These are phyloP conservation scores for Drosophila leontia DNA, from an alignment of 1,140 invertebrate genomes.

Conservation along the genomic window DNA sequence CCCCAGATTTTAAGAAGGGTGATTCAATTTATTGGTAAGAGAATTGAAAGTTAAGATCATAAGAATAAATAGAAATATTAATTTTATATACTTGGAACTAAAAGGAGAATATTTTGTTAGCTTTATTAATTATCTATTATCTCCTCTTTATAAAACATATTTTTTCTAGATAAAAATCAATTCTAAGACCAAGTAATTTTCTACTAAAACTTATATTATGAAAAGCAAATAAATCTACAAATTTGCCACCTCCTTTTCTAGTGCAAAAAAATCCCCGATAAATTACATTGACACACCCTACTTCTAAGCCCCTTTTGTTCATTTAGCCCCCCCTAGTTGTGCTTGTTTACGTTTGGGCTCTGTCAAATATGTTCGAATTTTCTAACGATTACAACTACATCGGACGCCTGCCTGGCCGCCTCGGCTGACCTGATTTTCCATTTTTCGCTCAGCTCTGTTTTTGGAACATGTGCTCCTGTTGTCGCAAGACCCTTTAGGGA, in stretches of 20 bases:
- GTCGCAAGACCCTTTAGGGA: constrained; percentile 31
- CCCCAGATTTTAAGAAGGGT: constrained; percentile 14
- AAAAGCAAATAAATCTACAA: neutral
- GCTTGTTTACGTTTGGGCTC: constrained; percentile 78
- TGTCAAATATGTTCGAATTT: constrained; percentile 84
- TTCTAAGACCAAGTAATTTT: too few species aligned
- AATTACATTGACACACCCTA: constrained; percentile 13
- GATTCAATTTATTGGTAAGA: neutral
- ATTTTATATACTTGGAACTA: neutral
- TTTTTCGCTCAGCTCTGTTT: constrained; percentile 58
- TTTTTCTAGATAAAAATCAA: too few species aligned
- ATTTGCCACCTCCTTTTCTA: neutral
- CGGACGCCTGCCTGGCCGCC: constrained; percentile 21
- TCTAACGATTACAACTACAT: constrained; percentile 81
- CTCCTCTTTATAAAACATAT: too few species aligned
- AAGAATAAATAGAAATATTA: neutral
- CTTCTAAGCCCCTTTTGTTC: constrained; percentile 14
- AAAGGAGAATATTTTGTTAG: too few species aligned
- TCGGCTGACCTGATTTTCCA: constrained; percentile 74
- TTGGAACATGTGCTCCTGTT: constrained; percentile 75
- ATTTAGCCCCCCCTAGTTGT: constrained; percentile 18
- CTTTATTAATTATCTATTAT: too few species aligned
- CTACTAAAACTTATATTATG: neutral
- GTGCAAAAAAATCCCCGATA: neutral
- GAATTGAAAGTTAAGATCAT: neutral